Evolutionary conservation across 2,113 vertebrate genomes (phyloP).

Genomic region (Gymnocephalus cernua): DNA sequence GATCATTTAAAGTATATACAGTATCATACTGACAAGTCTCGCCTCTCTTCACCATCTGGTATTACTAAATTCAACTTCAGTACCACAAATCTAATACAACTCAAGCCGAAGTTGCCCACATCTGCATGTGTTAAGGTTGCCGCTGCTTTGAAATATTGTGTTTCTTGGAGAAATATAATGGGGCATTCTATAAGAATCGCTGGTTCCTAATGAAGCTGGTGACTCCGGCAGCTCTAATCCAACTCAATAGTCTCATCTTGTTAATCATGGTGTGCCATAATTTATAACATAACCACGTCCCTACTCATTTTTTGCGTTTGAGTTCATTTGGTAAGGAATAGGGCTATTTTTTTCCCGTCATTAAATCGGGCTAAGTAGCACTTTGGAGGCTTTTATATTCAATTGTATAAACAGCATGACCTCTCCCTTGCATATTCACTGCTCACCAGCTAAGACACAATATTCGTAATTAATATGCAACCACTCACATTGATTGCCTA

Average conservation of each 20-base stretch:
- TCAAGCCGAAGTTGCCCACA: slow-evolving; percentile 11
- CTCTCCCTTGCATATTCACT: slow-evolving; percentile 51
- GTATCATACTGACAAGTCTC: slow-evolving; percentile 13
- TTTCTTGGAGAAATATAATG: slow-evolving; percentile 3
- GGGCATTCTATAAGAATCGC: slow-evolving; percentile 25
- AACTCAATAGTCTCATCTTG: slow-evolving; percentile 47
- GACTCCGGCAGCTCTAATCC: slow-evolving; percentile 25
- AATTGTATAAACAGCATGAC: slow-evolving; percentile 45
- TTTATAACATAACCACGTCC: slow-evolving; percentile 33
- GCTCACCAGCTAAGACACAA: slow-evolving; percentile 46
- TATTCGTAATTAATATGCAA: slow-evolving; percentile 59
- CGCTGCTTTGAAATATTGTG: slow-evolving; percentile 21
- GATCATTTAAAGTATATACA: slow-evolving; percentile 46
- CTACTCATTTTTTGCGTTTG: slow-evolving; percentile 5
- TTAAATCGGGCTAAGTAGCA: slow-evolving; percentile 56
- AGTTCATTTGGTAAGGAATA: slow-evolving; percentile 39
- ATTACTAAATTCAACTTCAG: slow-evolving; percentile 20
- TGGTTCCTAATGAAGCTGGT: slow-evolving; percentile 39
- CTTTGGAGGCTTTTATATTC: slow-evolving; percentile 51
- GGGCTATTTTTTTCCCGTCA: slow-evolving; percentile 33
- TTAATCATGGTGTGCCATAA: slow-evolving; percentile 46
- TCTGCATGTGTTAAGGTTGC: background rate
- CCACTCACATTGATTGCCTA: slow-evolving; percentile 53
- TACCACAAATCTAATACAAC: slow-evolving; percentile 32
- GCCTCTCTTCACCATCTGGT: slow-evolving; percentile 12